Conservation (phyloP, 2,797 vertebrate species). For the Centropyge bicolor region DNA sequence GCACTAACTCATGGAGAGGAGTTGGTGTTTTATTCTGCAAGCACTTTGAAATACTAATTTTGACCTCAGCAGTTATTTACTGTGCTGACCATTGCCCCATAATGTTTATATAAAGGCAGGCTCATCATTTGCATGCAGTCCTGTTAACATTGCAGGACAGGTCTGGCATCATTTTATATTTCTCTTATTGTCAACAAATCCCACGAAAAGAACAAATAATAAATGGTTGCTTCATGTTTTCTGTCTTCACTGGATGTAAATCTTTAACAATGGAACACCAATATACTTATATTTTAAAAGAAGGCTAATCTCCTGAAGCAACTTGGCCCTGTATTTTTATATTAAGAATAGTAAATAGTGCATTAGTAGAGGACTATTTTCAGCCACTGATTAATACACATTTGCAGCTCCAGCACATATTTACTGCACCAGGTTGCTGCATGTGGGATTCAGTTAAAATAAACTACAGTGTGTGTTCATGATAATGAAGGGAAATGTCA, state of each 20-base stretch:
- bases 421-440: neutral
- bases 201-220: neutral
- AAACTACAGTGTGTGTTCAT: neutral
- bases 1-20: constrained; percentile 1
- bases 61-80: constrained; percentile 14
- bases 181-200: neutral
- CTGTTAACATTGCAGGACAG: constrained; percentile 15
- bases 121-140: constrained; percentile 7
- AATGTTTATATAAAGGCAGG: constrained; percentile 13
- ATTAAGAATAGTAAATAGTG: neutral
- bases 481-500: constrained; percentile 14
- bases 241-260: neutral
- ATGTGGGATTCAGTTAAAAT: neutral
- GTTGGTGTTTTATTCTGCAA: constrained; percentile 20
- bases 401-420: neutral
- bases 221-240: neutral
- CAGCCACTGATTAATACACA: neutral
- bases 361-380: constrained; percentile 14
- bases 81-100: neutral
- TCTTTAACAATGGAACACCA: neutral
- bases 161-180: neutral
- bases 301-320: neutral
- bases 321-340: neutral
- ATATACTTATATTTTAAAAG: neutral
- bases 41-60: constrained; percentile 32